Base-by-base conservation (phyloP, 2,888 invertebrate genomes). In the Halocaridina rubra region DNA sequence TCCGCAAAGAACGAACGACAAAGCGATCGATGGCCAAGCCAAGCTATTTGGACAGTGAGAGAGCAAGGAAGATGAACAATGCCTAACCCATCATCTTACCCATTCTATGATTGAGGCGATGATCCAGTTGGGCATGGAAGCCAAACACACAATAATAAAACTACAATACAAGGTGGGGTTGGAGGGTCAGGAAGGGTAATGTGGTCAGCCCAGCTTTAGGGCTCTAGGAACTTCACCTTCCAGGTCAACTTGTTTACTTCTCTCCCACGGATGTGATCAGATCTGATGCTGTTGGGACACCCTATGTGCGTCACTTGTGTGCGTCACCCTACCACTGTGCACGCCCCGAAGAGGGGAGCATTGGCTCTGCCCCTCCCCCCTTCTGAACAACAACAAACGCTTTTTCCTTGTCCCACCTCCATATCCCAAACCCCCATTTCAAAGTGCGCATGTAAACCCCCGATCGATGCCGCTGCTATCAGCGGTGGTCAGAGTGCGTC, bases 381-480 rank as follows among this genome's bases (percentile, higher is more conserved):
- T 69, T 81, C 76, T 76, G 76, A 82, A 82, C 82, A 82, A 82
- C 82, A 82, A 82, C 82, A 82, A 82, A 82, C 82, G 82, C 82
- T 82, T 82, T 82, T 82, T 76, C 82, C 82, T 77, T 82, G 82
- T 77, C 82, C 77, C 77, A 71, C 82, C 77, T 77, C 77, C 82
- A 67, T 61, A 69, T 77, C 69, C 82, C 53, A 53, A 19, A 19
- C 81, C 81, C 82, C 82, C 82, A 57, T 46, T 69, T 82, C 82
- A 77, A 82, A 82, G 82, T 82, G 82, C 82, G 82, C 82, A 82
- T 82, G 82, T 82, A 82, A 82, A 82, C 82, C 82, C 82, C 82
- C 77, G 82, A 82, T 82, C 82, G 82, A 82, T 82, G 82, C 82
- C 71, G 82, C 67, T 77, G 71, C 77, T 82, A 82, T 82, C 82